Evolutionary conservation across 2,797 vertebrate species (phyloP), one percentile per base, ranked within the genome.

Genomic region (Morus bassanus): DNA sequence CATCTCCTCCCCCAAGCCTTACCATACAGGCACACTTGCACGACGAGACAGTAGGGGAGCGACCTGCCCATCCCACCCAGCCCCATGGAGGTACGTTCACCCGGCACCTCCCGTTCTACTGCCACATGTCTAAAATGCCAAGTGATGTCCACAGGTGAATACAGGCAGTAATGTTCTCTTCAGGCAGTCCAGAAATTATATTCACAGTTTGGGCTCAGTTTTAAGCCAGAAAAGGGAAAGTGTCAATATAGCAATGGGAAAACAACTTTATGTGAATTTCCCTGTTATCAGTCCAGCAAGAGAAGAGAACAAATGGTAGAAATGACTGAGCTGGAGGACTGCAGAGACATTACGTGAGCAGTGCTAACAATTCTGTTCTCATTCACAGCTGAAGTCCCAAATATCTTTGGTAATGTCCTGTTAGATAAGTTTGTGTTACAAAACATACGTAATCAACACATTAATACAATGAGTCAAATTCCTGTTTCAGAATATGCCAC

Each of bases 1-100:
- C 37, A 51, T 80, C 25, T 63, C 30, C 59, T 72, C 24, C n/a
- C 19, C 21, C 19, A 28, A 1, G 12, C 9, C 51, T 3, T 22
- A 4, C 6, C 18, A 10, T 31, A 48, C 5, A 13, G 50, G 1
- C 53, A n/a, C 30, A 8, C 6, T 11, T 22, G 22, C 13, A 17
- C 2, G 0, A 53, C 1, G 6, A 24, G 13, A 8, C 28, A 35
- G 25, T 6, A 18, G 22, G 27, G 37, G 46, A 60, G 30, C 0
- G 2, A 43, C 50, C 30, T 64, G 45, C 33, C 23, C 30, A 3
- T 19, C 59, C 50, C 35, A 19, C 17, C 24, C 60, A 70, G 53
- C 14, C 30, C 73, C 41, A 9, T 3, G 37, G 28, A n/a, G 18
- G 4, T 10, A 28, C 10, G 2, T 19, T 59, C 67, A 33, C 35